Percentiles rank a stretch among this genome's conserved stretches.
Conservation (phyloP, 1,140 invertebrate genomes). For the Penaeus japonicus region DNA sequence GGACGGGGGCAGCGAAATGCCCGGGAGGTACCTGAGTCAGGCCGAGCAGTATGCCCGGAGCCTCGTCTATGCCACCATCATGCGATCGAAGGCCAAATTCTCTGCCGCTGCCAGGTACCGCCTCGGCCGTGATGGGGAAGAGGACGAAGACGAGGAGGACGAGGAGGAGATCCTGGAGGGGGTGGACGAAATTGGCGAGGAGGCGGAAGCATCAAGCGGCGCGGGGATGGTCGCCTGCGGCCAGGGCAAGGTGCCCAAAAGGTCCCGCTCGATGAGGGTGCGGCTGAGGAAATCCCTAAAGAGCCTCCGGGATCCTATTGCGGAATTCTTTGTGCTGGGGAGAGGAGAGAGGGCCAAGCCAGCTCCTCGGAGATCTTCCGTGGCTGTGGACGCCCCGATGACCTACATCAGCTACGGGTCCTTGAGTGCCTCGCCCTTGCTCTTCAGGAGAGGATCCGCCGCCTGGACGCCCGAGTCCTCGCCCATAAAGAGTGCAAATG, state of each 20-base stretch:
- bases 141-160: not conserved
- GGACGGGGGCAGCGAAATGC: not conserved
- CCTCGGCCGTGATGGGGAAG: not conserved
- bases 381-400: not conserved
- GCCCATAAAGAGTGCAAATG: not conserved
- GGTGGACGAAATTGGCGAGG: not conserved
- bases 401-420: too few relatives aligned
- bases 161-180: not conserved
- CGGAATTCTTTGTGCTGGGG: not conserved
- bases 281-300: conserved; percentile 1
- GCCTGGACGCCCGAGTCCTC: not conserved
- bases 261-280: not conserved
- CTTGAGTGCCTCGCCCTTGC: too few relatives aligned
- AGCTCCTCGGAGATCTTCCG: not conserved
- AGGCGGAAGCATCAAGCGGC: not conserved
- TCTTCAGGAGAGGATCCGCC: too few relatives aligned
- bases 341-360: not conserved
- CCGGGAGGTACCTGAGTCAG: conserved; percentile 28
- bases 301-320: conserved; percentile 13
- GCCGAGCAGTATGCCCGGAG: conserved; percentile 40
- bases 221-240: not conserved
- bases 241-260: not conserved
- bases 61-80: conserved; percentile 30
- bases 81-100: conserved; percentile 43
- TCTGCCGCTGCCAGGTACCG: conserved; percentile 28